phyloP scores from a whole-genome alignment of 2,888 invertebrate genomes.

The Heliconius sara region DNA sequence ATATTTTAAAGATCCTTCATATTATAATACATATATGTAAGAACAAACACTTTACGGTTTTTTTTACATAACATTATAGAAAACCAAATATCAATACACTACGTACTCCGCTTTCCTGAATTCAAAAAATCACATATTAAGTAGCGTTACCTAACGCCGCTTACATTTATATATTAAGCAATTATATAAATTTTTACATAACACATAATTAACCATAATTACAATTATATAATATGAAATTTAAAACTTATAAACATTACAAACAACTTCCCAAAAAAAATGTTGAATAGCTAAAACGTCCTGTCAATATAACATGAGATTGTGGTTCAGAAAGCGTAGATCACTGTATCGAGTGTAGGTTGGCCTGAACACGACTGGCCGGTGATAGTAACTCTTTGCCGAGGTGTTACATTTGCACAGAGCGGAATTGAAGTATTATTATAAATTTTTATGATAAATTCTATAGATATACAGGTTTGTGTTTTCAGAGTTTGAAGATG shows the following conservation, averaged over 20 bases:
- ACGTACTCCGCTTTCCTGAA: no score
- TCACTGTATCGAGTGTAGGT: constrained; percentile 78
- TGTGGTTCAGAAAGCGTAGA: constrained; percentile 72
- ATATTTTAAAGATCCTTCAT: no score
- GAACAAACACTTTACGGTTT: neutral
- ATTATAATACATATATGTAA: no score
- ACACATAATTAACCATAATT: neutral
- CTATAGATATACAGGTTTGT: neutral
- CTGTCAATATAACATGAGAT: constrained; percentile 50
- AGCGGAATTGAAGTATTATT: constrained; percentile 27
- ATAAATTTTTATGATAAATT: neutral
- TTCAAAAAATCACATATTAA: no score
- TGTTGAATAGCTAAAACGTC: constrained; percentile 39
- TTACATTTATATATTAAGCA: no score
- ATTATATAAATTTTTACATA: neutral
- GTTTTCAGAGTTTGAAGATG: neutral
- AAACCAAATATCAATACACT: no score
- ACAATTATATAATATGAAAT: no score
- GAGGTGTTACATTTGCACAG: constrained; percentile 44
- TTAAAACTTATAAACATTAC: neutral
- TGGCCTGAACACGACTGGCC: constrained; percentile 71
- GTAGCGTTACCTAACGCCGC: no score
- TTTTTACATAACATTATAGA: no score
- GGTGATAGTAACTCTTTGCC: constrained; percentile 74
- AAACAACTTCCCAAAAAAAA: constrained; percentile 20